phyloP scores from a whole-genome alignment of 2,113 vertebrate genomes.

The Polyodon spathula region DNA sequence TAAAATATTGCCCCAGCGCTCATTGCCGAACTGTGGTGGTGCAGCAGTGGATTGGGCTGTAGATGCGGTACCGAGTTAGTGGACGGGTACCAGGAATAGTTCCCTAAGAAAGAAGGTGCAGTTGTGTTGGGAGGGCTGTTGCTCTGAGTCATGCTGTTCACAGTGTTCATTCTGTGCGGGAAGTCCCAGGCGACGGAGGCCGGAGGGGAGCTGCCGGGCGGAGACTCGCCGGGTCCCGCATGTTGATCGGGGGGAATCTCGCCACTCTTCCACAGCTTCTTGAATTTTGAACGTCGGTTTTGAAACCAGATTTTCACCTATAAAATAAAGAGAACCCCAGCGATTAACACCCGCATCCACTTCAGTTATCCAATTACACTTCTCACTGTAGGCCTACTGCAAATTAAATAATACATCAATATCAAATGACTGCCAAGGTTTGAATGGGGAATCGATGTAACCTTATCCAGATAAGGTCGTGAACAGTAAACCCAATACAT shows the following conservation, averaged over 20 bases:
- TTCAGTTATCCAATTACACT: neutral
- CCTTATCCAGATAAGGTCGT: too few relatives aligned
- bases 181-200: slow-evolving; percentile 78
- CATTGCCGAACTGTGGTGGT: slow-evolving; percentile 68
- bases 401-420: too few relatives aligned
- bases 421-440: too few relatives aligned
- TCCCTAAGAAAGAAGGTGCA: slow-evolving; percentile 70
- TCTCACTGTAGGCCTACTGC: too few relatives aligned
- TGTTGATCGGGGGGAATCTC: slow-evolving; percentile 81
- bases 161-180: slow-evolving; percentile 61
- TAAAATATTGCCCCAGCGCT: slow-evolving; percentile 85
- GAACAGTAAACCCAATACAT: too few relatives aligned
- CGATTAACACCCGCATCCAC: neutral
- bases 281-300: slow-evolving; percentile 89
- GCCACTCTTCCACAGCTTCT: slow-evolving; percentile 96
- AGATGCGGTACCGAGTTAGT: slow-evolving; percentile 69
- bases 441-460: too few relatives aligned
- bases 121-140: slow-evolving; percentile 58
- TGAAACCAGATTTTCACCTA: slow-evolving; percentile 96
- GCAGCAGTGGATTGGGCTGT: slow-evolving; percentile 64
- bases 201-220: slow-evolving; percentile 71
- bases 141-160: slow-evolving; percentile 60
- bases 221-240: slow-evolving; percentile 69
- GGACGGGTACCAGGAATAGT: slow-evolving; percentile 85
- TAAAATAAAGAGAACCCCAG: slow-evolving; percentile 23